Evolutionary conservation across 2,888 invertebrate species (phyloP), one percentile per base, ranked within the genome.

Genomic region (Linyphia triangularis): DNA sequence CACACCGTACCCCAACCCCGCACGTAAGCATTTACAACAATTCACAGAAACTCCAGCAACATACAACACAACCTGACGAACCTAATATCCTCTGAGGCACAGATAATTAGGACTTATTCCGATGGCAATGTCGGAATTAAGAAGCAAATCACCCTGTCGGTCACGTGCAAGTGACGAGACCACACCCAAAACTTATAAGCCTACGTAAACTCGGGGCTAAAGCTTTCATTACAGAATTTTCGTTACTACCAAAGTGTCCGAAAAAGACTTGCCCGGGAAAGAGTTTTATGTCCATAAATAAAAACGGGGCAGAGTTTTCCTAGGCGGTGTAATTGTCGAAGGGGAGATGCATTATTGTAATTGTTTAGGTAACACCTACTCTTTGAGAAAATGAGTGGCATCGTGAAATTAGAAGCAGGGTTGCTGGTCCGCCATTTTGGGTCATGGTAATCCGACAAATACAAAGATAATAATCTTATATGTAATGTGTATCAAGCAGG

Each of bases 361-460:
- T 82, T 82, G 82, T 82, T 82, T 82, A 43, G 82, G 82, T 82
- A 72, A 82, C 82, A 82, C 82, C 82, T 82, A 72, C 70, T 72
- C 51, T 61, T 72, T 69, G 61, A 61, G 43, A 67, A 67, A 43
- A 67, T 67, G 65, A 67, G 65, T 16, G 40, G 43, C 40, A 28
- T 75, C 75, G 37, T 9, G 22, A 13, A n/a, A n/a, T n/a, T 61
- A n/a, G 63, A 9, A 63, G n/a, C 6, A 13, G 7, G 19, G 16
- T 33, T 7, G 24, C 1, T 28, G 1, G 0, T 1, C 26, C 61
- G 24, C 77, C 77, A 77, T 77, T 9, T 63, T 63, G 13, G 63
- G n/a, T 26, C 77, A 77, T 26, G 13, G 2, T 19, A 33, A 33
- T 9, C 4, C 4, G 9, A 33, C 33, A 33, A 33, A 33, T 6